Conservation (phyloP, 2,797 vertebrate genomes). For the Channallabes apus region DNA sequence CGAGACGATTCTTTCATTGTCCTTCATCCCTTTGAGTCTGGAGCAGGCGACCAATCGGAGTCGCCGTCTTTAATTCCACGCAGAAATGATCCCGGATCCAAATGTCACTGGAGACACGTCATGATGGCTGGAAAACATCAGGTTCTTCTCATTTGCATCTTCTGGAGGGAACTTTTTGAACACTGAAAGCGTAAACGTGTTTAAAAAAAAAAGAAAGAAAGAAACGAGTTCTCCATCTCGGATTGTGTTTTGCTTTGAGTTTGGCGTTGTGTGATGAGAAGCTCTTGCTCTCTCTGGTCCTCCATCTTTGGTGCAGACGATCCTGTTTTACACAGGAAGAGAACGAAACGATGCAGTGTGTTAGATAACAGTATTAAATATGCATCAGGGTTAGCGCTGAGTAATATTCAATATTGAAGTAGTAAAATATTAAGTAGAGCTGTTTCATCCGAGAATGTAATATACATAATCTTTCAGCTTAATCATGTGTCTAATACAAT, state of each 20-base stretch:
- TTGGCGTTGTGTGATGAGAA: neutral
- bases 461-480: neutral
- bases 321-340: conserved; percentile 10
- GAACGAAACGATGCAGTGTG: neutral
- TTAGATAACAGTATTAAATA: neutral
- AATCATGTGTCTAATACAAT: neutral
- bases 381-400: neutral
- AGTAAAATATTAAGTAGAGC: conserved; percentile 21
- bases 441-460: neutral
- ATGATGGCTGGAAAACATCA: neutral
- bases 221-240: neutral
- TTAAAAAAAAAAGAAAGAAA: too few species aligned
- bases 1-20: neutral
- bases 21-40: conserved; percentile 19
- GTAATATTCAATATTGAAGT: conserved; percentile 8
- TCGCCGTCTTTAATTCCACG: neutral
- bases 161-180: neutral
- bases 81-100: conserved; percentile 6
- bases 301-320: neutral
- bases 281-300: neutral
- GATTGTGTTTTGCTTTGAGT: neutral
- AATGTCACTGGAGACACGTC: conserved; percentile 15
- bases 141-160: conserved; percentile 6
- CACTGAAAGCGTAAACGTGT: neutral
- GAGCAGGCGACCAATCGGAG: neutral